phyloP scores from a whole-genome alignment of 2,888 invertebrate genomes.

The Graphium colonna region DNA sequence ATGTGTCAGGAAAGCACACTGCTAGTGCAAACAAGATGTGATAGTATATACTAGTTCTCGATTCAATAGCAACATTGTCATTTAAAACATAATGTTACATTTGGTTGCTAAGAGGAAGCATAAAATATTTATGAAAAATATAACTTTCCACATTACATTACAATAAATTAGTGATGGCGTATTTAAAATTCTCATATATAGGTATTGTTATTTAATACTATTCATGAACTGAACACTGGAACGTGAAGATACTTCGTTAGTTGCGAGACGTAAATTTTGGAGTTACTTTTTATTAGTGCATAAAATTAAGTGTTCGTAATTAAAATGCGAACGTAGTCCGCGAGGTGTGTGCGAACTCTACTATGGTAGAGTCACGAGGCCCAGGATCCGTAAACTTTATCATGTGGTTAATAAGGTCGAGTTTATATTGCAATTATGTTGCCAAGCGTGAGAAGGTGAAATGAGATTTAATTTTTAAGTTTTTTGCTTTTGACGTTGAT shows the following conservation, averaged over 20 bases:
- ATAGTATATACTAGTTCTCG: no score
- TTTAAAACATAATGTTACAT: no score
- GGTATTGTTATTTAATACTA: no score
- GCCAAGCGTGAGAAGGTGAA: background rate
- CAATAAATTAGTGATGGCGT: no score
- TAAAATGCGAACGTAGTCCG: slow-evolving; percentile 4
- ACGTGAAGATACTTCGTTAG: slow-evolving; percentile 6
- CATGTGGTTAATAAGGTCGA: background rate
- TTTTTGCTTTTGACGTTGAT: slow-evolving; percentile 10
- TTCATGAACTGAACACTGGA: background rate
- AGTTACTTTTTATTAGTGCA: slow-evolving; percentile 14
- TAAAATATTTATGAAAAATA: no score
- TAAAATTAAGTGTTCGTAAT: slow-evolving; percentile 10
- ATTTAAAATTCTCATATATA: no score
- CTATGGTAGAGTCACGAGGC: slow-evolving; percentile 2
- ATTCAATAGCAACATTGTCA: no score
- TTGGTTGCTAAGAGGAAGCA: no score
- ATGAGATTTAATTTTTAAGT: slow-evolving; percentile 11
- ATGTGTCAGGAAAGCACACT: no score
- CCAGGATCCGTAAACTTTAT: background rate
- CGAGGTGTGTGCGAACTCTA: background rate
- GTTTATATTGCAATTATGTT: background rate
- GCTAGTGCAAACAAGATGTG: no score
- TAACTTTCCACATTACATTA: no score
- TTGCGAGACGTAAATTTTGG: background rate